phyloP scores from a whole-genome alignment of 2,113 vertebrate genomes.

The Paratilapia polleni region DNA sequence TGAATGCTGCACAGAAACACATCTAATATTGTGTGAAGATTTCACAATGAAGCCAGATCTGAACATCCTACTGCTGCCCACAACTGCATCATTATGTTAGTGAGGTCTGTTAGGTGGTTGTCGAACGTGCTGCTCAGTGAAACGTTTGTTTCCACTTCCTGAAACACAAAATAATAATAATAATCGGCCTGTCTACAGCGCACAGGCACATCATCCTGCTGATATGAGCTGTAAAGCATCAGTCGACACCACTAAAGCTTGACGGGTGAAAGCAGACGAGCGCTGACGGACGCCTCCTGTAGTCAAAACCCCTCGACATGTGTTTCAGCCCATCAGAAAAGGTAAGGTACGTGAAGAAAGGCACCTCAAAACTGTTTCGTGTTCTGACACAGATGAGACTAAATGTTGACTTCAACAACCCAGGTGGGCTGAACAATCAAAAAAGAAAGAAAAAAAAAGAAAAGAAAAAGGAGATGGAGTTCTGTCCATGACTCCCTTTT shows the following conservation, averaged over 20 bases:
- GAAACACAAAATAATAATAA: too few relatives aligned
- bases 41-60: conserved; percentile 16
- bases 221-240: not conserved
- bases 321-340: conserved; percentile 32
- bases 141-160: not conserved
- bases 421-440: not conserved
- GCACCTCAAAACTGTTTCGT: conserved; percentile 63
- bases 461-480: not conserved
- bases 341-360: conserved; percentile 70
- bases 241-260: conserved; percentile 9
- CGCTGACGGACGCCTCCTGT: not conserved
- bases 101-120: conserved; percentile 52
- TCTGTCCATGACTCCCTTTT: conserved; percentile 6
- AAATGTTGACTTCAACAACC: conserved; percentile 3
- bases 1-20: conserved; percentile 38
- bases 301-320: not conserved
- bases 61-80: conserved; percentile 16
- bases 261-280: conserved; percentile 22
- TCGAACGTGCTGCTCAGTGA: not conserved
- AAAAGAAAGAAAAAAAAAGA: not conserved
- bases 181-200: conserved; percentile 2
- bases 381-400: conserved; percentile 35
- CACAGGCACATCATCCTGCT: not conserved
- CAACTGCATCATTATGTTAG: conserved; percentile 16
- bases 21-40: conserved; percentile 30